Conservation (phyloP, 1,140 invertebrate genomes). For the Ceratoteleas bidentatus region DNA sequence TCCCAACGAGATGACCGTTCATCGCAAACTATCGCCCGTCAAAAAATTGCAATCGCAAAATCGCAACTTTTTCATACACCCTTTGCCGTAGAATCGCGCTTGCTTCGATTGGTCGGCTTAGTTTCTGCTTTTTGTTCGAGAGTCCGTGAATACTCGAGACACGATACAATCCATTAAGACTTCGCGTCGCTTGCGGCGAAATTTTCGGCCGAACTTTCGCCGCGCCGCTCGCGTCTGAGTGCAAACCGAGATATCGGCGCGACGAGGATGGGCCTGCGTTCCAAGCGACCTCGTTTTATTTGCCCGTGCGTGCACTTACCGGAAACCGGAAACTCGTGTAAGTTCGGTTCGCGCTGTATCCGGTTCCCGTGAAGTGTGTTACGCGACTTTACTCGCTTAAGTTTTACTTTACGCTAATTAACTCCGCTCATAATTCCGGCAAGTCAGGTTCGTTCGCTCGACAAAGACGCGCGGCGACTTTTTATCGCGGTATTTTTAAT, state of each 20-base stretch:
- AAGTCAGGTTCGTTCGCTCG: conserved; percentile 1
- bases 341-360: conserved; percentile 32
- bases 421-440: conserved; percentile 18
- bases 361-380: conserved; percentile 21
- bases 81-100: conserved; percentile 38
- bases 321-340: conserved; percentile 44
- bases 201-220: conserved; percentile 74
- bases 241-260: conserved; percentile 71
- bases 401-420: conserved; percentile 38
- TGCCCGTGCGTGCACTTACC: conserved; percentile 49
- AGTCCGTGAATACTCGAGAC: conserved; percentile 69
- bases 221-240: conserved; percentile 69
- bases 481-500: neutral
- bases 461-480: too few relatives aligned
- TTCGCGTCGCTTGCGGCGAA: conserved; percentile 73
- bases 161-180: conserved; percentile 79
- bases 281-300: conserved; percentile 61
- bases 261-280: conserved; percentile 40
- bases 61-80: too few relatives aligned
- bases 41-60: too few relatives aligned
- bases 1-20: too few relatives aligned
- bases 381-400: conserved; percentile 28
- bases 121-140: conserved; percentile 63
- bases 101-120: conserved; percentile 50
- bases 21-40: too few relatives aligned